Conservation (phyloP, 2,797 vertebrate species). For the Enteromius thamalakanensis region DNA sequence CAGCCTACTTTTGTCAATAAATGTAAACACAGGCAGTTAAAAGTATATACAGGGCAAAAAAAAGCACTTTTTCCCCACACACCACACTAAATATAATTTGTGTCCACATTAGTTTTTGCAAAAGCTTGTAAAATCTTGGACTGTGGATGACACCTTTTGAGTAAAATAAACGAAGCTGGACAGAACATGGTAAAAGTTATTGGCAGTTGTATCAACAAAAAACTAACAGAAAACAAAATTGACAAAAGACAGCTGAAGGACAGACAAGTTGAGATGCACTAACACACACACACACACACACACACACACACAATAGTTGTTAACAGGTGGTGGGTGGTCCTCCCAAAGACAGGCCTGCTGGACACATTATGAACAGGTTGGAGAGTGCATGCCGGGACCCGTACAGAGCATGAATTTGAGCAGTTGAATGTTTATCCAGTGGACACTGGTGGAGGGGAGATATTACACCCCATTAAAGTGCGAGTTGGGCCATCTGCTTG, state of each 20-base stretch:
- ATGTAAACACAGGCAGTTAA: too few species aligned
- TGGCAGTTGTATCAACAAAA: neutral
- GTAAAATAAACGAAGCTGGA: neutral
- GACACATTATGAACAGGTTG: constrained; percentile 32
- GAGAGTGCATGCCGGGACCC: constrained; percentile 39
- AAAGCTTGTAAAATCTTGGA: neutral
- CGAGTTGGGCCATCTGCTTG: constrained; percentile 77
- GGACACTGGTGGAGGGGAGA: constrained; percentile 22
- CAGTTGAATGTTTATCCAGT: constrained; percentile 41
- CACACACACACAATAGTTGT: constrained; percentile 24
- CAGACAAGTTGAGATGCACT: constrained; percentile 29
- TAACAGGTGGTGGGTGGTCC: constrained; percentile 42
- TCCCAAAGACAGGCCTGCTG: constrained; percentile 41
- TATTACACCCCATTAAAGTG: constrained; percentile 44
- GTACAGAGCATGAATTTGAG: constrained; percentile 24
- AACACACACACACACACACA: constrained; percentile 6
- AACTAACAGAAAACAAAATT: neutral
- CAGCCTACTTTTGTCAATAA: neutral
- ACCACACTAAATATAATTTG: too few species aligned
- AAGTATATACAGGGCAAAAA: neutral
- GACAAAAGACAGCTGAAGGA: constrained; percentile 45
- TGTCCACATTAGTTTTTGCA: neutral
- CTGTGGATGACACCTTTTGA: neutral
- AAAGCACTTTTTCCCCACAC: neutral
- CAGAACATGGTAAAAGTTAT: constrained; percentile 3